These are phyloP conservation scores for Tetraneura akinire DNA, from an alignment of 1,140 invertebrate species.

Conservation along the genomic window DNA sequence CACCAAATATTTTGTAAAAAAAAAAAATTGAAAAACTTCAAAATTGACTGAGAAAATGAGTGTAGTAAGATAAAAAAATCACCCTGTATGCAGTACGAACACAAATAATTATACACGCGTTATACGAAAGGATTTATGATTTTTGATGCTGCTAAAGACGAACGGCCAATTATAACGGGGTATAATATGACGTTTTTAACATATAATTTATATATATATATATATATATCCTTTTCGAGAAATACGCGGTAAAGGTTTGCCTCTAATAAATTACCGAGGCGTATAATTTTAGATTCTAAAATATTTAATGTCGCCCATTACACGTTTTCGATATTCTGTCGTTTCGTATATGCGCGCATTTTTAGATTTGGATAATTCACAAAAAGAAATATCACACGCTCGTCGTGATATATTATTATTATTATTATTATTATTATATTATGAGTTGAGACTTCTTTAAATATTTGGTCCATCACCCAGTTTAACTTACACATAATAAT, in stretches of 20 bases:
- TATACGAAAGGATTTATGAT: slow-evolving; percentile 6
- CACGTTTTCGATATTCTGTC: slow-evolving; percentile 22
- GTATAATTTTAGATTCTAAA: slow-evolving; percentile 26
- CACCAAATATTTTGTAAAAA: too few species aligned
- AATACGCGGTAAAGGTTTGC: background rate
- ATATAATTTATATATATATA: too few species aligned
- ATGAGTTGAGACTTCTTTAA: background rate
- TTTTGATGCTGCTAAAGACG: background rate
- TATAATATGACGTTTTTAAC: too few species aligned
- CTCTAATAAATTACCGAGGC: background rate
- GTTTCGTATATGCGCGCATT: background rate
- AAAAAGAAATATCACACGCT: slow-evolving; percentile 12
- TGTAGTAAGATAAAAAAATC: too few species aligned
- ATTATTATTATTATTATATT: too few species aligned
- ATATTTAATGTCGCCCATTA: slow-evolving; percentile 13
- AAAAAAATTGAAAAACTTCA: too few species aligned
- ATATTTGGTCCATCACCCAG: background rate
- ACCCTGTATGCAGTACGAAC: background rate
- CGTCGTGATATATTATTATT: background rate
- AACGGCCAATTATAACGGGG: background rate
- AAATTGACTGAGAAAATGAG: too few species aligned
- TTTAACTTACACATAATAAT: background rate
- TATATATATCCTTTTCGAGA: background rate
- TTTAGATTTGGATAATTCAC: slow-evolving; percentile 29
- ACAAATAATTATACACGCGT: background rate